Base-by-base conservation (phyloP, 2,113 vertebrate species). In the Andinoacara biseriatus region DNA sequence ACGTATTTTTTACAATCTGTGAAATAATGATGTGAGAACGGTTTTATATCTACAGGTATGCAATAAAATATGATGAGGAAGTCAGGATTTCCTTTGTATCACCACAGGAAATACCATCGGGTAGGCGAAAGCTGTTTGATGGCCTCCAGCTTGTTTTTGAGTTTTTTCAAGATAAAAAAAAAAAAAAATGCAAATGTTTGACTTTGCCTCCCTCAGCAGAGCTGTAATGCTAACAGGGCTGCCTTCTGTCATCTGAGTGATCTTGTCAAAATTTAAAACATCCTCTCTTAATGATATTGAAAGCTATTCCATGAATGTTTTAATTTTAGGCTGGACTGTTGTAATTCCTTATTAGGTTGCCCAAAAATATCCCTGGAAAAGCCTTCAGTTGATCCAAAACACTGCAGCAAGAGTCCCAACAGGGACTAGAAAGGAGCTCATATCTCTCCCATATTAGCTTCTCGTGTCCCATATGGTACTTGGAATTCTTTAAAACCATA, bases 41-140 rank as follows among this genome's bases (percentile, higher is more conserved):
- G 13, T 15, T 74, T 10, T 24, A 7, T 31, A 24, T 9, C 52
- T 43, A 72, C 46, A 72, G 67, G 26, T 72, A 54, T 72, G n/a
- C 20, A 54, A 31, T 72, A 72, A 72, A 76, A 29, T n/a, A 4
- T 15, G 74, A 76, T 31, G 54, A 60, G 79, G 82, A 86, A 86
- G 60, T 57, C 20, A 0, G 61, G 22, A 80, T 77, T 85, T 86
- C 87, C 87, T 89, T 24, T 83, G 83, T 29, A 69, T 76, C 76
- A 2, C 83, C 83, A 83, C 35, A 86, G 87, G 87, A 88, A 88
- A 80, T 72, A 33, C 80, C 80, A 33, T 0, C 1, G 24, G 60
- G 56, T 17, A 38, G 60, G 67, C 82, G 76, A 83, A 83, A 78
- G 58, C 62, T 56, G 61, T 52, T 40, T 69, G 10, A 54, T n/a